Percentiles rank a stretch among this genome's conserved stretches.
Evolutionary conservation across 2,113 vertebrate genomes (phyloP).

Genomic region (Mastomys coucha): DNA sequence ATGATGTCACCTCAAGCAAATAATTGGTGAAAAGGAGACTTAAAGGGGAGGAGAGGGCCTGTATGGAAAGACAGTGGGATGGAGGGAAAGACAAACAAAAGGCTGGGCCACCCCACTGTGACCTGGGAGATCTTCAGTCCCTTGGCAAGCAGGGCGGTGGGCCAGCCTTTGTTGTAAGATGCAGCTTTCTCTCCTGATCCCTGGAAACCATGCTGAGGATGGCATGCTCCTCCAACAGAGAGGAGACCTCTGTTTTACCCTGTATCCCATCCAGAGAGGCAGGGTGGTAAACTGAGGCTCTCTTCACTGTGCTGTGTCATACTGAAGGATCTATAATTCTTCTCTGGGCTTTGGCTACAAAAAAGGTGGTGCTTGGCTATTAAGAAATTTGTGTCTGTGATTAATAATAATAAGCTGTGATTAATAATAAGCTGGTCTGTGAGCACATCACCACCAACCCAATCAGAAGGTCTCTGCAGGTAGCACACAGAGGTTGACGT

Average conservation of each 20-base stretch:
- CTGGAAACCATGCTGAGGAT: not conserved
- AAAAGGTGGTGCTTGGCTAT: not conserved
- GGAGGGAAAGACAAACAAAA: not conserved
- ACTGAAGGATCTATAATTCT: too few relatives aligned
- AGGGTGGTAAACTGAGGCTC: not conserved
- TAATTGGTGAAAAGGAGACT: conserved; percentile 71
- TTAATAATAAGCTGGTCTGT: not conserved
- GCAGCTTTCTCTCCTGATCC: not conserved
- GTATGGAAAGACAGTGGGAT: not conserved
- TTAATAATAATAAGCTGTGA: too few relatives aligned
- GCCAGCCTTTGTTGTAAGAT: not conserved
- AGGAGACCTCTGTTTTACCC: too few relatives aligned
- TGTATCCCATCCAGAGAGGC: not conserved
- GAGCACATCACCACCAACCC: not conserved
- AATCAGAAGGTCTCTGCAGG: not conserved
- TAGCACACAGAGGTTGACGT: not conserved
- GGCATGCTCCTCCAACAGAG: not conserved
- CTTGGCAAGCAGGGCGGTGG: not conserved
- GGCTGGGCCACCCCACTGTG: not conserved
- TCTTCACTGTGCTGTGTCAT: not conserved
- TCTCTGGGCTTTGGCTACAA: not conserved
- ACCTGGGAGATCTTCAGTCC: not conserved
- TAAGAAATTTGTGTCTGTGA: too few relatives aligned
- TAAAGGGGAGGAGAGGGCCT: conserved; percentile 55
- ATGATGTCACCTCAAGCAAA: conserved; percentile 77